A percentile compares a stretch with the other conserved stretches of the same genome.
Conservation (phyloP, 2,113 vertebrate species). For the Zosterops pallidus region DNA sequence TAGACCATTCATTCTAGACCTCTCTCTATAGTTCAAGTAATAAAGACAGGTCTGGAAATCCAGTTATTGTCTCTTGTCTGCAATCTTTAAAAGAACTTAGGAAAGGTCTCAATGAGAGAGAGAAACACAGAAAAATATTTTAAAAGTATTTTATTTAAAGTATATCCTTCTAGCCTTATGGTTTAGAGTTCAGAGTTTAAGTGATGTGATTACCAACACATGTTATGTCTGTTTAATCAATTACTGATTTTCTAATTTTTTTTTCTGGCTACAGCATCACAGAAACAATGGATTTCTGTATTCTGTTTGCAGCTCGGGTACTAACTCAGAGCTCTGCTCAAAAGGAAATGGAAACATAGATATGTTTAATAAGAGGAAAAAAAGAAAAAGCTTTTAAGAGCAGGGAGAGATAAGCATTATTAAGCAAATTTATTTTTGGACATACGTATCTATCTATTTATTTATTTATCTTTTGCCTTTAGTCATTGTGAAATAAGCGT, state of each 20-base stretch:
- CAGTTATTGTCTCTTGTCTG: not conserved
- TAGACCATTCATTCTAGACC: not conserved
- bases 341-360: not conserved
- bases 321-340: not conserved
- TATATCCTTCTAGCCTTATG: not conserved
- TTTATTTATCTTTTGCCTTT: not conserved
- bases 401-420: not conserved
- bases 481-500: not conserved
- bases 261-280: not conserved
- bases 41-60: conserved; percentile 47
- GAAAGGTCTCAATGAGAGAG: not conserved
- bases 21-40: not conserved
- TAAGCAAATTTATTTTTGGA: not conserved
- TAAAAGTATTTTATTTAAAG: not conserved
- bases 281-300: not conserved
- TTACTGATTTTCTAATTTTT: not conserved
- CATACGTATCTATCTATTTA: no score
- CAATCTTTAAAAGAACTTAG: not conserved
- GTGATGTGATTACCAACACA: not conserved
- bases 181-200: not conserved
- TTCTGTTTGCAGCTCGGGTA: not conserved
- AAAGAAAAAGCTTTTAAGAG: not conserved
- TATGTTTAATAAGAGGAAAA: not conserved
- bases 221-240: not conserved
- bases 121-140: not conserved